Conservation (phyloP, 2,113 vertebrate species). For the Empidonax alnorum region DNA sequence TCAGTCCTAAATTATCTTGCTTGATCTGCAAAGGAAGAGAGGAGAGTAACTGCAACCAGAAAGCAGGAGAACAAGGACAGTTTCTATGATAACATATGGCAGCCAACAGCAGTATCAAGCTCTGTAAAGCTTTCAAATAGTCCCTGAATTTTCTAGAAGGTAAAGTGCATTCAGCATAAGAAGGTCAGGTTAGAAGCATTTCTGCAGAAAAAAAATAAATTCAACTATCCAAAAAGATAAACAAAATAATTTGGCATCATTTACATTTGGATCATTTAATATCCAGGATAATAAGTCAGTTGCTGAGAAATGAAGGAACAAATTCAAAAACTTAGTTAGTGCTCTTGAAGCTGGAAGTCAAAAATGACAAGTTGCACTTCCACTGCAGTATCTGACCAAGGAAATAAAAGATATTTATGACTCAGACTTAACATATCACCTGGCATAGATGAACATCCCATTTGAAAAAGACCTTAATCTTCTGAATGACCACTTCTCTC, state of each 20-base stretch:
- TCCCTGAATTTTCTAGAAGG: background rate
- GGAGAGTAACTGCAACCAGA: background rate
- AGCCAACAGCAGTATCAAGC: background rate
- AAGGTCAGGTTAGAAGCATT: background rate
- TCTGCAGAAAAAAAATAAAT: background rate
- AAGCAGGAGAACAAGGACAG: background rate
- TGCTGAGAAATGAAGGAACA: slow-evolving; percentile 5
- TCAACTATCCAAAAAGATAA: background rate
- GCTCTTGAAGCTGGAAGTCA: slow-evolving; percentile 35
- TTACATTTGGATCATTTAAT: background rate
- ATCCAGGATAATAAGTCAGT: background rate
- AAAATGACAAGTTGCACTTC: slow-evolving; percentile 47
- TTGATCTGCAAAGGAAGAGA: background rate
- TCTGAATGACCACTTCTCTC: slow-evolving; percentile 54
- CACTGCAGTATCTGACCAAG: background rate
- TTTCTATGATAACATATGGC: background rate
- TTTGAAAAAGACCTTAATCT: slow-evolving; percentile 65
- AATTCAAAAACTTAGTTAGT: slow-evolving; percentile 6
- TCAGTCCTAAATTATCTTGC: background rate
- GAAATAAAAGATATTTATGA: slow-evolving; percentile 64
- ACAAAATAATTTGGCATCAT: background rate
- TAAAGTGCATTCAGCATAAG: background rate
- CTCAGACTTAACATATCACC: slow-evolving; percentile 47
- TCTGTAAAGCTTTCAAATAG: background rate
- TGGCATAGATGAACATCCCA: slow-evolving; percentile 58